phyloP scores from a whole-genome alignment of 2,113 vertebrate genomes.

The Nestor notabilis region DNA sequence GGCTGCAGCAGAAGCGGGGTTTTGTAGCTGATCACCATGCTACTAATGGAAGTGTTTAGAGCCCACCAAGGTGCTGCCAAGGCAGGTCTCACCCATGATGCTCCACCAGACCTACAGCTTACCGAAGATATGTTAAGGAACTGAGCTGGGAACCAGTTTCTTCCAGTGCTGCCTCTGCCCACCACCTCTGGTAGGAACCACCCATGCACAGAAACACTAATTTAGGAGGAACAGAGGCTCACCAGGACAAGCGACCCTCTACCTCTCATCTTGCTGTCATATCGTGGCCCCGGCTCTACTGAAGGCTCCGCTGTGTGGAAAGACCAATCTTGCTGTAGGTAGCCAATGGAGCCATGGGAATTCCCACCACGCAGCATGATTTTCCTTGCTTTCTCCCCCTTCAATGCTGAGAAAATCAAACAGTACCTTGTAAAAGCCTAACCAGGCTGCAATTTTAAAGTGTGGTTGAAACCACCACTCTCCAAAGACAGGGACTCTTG shows the following conservation, averaged over 20 bases:
- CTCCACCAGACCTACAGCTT: not conserved
- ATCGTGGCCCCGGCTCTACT: rapidly evolving
- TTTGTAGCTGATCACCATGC: not conserved
- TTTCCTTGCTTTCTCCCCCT: not conserved
- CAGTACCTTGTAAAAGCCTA: not conserved
- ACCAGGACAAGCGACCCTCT: not conserved
- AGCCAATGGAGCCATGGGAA: not conserved
- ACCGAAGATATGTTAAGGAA: not conserved
- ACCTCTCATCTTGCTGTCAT: not conserved
- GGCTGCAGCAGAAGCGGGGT: not conserved
- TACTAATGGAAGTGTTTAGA: not conserved
- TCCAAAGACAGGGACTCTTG: not conserved
- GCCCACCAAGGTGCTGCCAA: not conserved
- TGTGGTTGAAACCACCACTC: not conserved
- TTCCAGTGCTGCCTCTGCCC: not conserved
- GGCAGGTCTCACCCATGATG: not conserved
- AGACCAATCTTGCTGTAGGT: not conserved
- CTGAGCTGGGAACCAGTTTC: not conserved
- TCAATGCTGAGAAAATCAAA: not conserved
- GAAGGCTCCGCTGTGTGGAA: rapidly evolving
- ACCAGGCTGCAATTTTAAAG: not conserved
- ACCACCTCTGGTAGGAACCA: not conserved
- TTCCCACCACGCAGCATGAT: not conserved
- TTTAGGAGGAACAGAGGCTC: not conserved
- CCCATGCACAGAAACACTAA: rapidly evolving